Base-by-base conservation (phyloP, 2,113 vertebrate genomes). In the Heterocephalus glaber region DNA sequence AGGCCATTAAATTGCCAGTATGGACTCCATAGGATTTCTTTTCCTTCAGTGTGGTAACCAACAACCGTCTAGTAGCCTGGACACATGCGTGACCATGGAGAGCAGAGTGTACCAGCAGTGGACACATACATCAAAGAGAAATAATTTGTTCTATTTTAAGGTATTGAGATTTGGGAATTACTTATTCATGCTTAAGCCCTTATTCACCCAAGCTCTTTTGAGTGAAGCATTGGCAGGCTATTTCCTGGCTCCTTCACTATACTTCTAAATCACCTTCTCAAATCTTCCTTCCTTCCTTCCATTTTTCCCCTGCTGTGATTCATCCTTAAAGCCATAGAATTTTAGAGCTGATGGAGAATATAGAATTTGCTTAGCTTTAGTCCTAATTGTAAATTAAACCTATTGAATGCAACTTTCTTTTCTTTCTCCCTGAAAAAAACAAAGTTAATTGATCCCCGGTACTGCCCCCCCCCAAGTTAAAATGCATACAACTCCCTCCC, bases 221-320 rank as follows among this genome's bases (percentile, higher is more conserved):
- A 54, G 0, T 11, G 17, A 38, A 60, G 52, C 16, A 17, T 17
- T 41, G 49, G 38, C 70, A 4, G 9, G 41, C 26, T 33, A 4
- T 66, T 84, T 52, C 28, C 47, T 70, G 52, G 54, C 13, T 87
- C 22, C 26, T 85, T 91, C 24, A 2, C 41, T 70, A 14, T 70
- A 28, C 87, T 86, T 96, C 38, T 79, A 87, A 92, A 44, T 17
- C 56, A 82, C n/a, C 66, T 61, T 76, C 60, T 76, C 28, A 72
- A 80, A 54, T 80, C 11, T 74, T 9, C 3, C n/a, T 28, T 70
- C 49, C 24, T 33, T 83, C 41, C 28, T n/a, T 76, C 65, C n/a
- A 28, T 77, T 58, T 56, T 30, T 47, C 14, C 35, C 3, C 38
- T 63, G 49, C 30, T 90, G 41, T 79, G 79, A 60, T 84, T 86